phyloP scores from a whole-genome alignment of 2,888 invertebrate genomes.

The Sesamia inferens region DNA sequence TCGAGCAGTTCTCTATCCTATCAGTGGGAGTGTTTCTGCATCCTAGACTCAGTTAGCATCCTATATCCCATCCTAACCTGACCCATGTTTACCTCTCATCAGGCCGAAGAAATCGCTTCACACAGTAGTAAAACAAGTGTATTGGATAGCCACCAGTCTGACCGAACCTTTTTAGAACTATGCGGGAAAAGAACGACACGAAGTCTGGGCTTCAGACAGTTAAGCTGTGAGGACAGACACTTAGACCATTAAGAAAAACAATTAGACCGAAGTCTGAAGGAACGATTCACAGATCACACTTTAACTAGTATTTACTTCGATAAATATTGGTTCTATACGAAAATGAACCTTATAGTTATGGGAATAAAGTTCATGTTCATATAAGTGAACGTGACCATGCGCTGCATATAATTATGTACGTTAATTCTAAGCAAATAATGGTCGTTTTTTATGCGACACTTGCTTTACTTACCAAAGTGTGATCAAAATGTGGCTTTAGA shows the following conservation, averaged over 20 bases:
- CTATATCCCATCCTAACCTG: not conserved
- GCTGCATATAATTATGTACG: not conserved
- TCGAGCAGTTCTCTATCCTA: not conserved
- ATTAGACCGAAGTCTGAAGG: not conserved
- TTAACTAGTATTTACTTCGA: not conserved
- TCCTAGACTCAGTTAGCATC: not conserved
- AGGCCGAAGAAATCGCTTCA: conserved; percentile 39
- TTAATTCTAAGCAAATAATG: not conserved
- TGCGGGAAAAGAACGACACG: conserved; percentile 65
- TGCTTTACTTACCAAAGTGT: not conserved
- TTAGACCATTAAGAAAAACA: not conserved
- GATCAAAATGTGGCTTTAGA: not conserved
- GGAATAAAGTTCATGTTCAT: not conserved
- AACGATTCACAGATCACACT: not conserved
- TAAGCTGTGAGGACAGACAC: not conserved
- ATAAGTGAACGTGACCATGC: not conserved
- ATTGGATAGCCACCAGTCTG: conserved; percentile 70
- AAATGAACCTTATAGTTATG: not conserved
- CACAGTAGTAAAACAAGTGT: conserved; percentile 66
- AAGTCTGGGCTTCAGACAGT: conserved; percentile 64
- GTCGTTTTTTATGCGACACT: not conserved
- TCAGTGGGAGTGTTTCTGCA: not conserved
- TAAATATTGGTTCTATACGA: not conserved
- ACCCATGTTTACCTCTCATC: conserved; percentile 5
- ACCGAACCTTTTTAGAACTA: conserved; percentile 72